These are phyloP conservation scores for Nothoprocta perdicaria DNA, from an alignment of 2,113 vertebrate species.

Conservation along the genomic window DNA sequence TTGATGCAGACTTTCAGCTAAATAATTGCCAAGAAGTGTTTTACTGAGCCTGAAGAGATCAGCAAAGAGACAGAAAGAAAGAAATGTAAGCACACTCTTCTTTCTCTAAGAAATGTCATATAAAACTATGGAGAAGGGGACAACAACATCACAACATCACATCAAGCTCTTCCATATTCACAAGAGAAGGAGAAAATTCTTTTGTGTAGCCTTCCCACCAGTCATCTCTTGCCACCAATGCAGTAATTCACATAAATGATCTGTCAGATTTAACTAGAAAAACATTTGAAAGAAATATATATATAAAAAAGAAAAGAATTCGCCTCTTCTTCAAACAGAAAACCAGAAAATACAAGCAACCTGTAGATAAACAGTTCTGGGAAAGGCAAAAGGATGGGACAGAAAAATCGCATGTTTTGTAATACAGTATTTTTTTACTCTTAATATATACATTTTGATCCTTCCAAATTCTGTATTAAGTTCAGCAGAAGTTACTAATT, in stretches of 20 bases:
- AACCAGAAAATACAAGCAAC: not conserved
- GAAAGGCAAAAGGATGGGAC: not conserved
- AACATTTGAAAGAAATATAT: not conserved
- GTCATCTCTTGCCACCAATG: not conserved
- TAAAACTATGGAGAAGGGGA: not conserved
- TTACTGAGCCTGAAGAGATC: not conserved
- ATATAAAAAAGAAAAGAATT: not conserved
- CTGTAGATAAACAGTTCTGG: not conserved
- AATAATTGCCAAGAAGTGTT: not conserved
- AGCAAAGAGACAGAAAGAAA: not conserved
- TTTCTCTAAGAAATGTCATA: not conserved
- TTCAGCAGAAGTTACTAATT: not conserved
- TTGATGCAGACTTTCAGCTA: not conserved
- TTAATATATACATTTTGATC: not conserved
- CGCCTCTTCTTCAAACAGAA: not conserved
- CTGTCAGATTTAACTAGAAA: constrained; percentile 3
- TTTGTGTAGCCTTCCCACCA: not conserved
- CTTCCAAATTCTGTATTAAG: not conserved
- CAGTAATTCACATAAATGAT: not conserved
- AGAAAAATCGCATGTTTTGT: not conserved
- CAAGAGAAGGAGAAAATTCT: not conserved
- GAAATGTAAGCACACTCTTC: not conserved
- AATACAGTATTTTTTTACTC: not conserved
- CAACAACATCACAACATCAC: not conserved
- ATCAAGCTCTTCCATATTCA: not conserved